Percentiles rank a stretch among this genome's conserved stretches.
phyloP scores from a whole-genome alignment of 2,113 vertebrate species.

The Menidia beryllina region DNA sequence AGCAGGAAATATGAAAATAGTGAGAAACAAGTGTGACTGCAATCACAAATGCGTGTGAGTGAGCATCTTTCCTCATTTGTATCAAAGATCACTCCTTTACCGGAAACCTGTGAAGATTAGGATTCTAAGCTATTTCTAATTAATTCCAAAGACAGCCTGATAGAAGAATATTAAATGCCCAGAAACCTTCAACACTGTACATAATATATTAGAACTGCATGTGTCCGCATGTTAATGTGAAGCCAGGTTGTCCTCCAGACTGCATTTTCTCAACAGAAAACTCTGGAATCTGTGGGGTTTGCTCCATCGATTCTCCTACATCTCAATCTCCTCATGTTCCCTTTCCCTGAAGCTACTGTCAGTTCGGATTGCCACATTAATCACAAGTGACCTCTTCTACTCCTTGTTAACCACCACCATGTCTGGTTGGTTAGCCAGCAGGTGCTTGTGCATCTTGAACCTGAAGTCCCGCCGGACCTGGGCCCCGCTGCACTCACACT shows the following conservation, averaged over 20 bases:
- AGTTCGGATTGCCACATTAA: background rate
- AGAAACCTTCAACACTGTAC: background rate
- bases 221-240: background rate
- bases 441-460: background rate
- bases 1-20: background rate
- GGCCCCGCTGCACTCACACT: background rate
- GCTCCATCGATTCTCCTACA: background rate
- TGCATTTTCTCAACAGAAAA: background rate
- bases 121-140: background rate
- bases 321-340: background rate
- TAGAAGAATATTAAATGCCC: background rate
- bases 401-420: slow-evolving; percentile 5
- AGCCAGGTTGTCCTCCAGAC: background rate
- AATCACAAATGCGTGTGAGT: background rate
- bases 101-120: background rate
- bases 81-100: background rate
- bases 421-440: slow-evolving; percentile 7
- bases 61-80: background rate
- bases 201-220: background rate
- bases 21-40: background rate
- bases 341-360: background rate
- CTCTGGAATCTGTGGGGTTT: background rate
- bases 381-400: slow-evolving; percentile 7
- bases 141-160: background rate
- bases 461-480: background rate